These are phyloP conservation scores for Campylomormyrus tamandua DNA, from an alignment of 2,113 vertebrate genomes.

Conservation along the genomic window DNA sequence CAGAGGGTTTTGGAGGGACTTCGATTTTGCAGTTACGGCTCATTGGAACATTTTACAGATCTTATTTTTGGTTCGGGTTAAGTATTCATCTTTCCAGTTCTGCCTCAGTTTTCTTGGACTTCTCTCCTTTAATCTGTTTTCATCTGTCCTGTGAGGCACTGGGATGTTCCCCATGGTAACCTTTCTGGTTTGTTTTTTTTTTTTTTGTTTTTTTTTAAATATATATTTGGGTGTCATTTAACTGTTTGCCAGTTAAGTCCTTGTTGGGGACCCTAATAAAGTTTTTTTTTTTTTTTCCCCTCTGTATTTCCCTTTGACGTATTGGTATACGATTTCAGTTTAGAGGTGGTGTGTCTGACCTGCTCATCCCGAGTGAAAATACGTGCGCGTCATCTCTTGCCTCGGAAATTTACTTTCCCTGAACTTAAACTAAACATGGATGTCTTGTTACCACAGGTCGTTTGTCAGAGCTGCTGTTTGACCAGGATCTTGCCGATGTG, in stretches of 20 bases:
- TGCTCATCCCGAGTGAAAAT: not conserved
- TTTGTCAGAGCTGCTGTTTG: not conserved
- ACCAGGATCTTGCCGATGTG: not conserved
- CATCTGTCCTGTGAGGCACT: not conserved
- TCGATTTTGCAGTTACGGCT: not conserved
- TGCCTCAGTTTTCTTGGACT: not conserved
- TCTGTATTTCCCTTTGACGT: not conserved
- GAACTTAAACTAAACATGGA: not conserved
- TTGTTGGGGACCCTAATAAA: not conserved
- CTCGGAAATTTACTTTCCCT: not conserved
- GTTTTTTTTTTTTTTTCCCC: not conserved
- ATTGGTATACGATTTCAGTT: not conserved
- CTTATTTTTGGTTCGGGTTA: not conserved
- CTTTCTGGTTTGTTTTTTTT: not conserved
- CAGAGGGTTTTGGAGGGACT: not conserved
- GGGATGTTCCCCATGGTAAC: not conserved
- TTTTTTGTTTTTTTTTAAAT: not conserved
- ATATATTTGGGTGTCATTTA: not conserved
- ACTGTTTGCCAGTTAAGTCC: not conserved
- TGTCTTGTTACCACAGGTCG: not conserved
- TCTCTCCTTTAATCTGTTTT: not conserved
- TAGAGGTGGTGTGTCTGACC: not conserved
- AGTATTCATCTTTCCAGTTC: not conserved
- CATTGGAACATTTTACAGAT: not conserved
- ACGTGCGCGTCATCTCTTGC: not conserved